Evolutionary conservation across 2,113 vertebrate species (phyloP), one percentile per base, ranked within the genome.

Genomic region (Seriola aureovittata): DNA sequence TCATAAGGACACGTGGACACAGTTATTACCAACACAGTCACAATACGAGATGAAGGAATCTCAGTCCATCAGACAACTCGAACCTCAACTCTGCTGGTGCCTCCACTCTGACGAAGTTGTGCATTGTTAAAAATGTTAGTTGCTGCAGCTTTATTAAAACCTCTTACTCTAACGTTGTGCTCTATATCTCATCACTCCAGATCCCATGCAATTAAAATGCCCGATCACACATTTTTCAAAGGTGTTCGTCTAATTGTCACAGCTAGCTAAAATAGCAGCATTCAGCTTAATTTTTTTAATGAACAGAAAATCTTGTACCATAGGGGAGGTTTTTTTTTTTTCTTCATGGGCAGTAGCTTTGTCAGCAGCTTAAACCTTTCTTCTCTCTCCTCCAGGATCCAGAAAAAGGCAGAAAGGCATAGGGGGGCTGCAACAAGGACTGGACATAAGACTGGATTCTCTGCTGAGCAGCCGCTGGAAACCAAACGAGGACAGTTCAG

Each of bases 301-400:
- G 2, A 81, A 29, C 13, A 68, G 2, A 58, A 87, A 76, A 48
- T 81, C 4, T 67, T 72, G 2, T n/a, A 66, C 44, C 17, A 44
- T 4, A 57, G 25, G 66, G 9, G 12, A 55, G 55, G 46, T 59
- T 68, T 16, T 8, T 8, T 50, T 36, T 42, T 65, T n/a, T 38
- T 23, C 38, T 8, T 8, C 17, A 46, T 17, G 8, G 29, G 54
- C 67, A 10, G 29, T 69, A 17, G 29, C 32, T 68, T 77, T 71
- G 25, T 70, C 77, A 63, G 36, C n/a, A 42, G 13, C 29, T 83
- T 58, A 82, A 78, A 65, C 1, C 29, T 34, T 19, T 52, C n/a
- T 69, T 77, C 34, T 80, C 67, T 85, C 70, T 67, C 34, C 72
- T 68, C 75, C 90, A 95, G 94, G 88, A 89, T 89, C 38, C 91